phyloP scores from a whole-genome alignment of 2,888 invertebrate genomes.

The Anarsia innoxiella region DNA sequence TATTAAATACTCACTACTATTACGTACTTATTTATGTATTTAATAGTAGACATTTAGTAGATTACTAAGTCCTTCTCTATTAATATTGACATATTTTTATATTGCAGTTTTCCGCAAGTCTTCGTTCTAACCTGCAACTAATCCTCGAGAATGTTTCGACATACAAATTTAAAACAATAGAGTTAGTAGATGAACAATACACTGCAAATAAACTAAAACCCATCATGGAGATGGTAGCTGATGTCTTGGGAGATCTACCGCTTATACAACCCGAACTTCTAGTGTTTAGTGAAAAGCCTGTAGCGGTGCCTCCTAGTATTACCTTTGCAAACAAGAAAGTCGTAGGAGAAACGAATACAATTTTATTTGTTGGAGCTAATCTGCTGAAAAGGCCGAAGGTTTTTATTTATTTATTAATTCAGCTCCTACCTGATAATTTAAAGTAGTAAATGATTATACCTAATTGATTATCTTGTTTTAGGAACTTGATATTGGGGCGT shows the following conservation, averaged over 20 bases:
- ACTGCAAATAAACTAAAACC: conserved; percentile 60
- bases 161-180: conserved; percentile 76
- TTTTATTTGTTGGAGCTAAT: conserved; percentile 69
- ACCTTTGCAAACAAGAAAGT: conserved; percentile 78
- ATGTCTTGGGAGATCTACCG: conserved; percentile 80
- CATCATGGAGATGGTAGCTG: conserved; percentile 70
- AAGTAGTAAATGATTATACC: neutral
- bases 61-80: neutral
- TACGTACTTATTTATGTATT: neutral
- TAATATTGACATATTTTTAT: no score
- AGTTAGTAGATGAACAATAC: conserved; percentile 69
- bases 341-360: conserved; percentile 59
- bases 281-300: conserved; percentile 68
- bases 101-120: conserved; percentile 71
- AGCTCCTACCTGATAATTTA: neutral
- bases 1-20: no score
- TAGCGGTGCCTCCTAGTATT: conserved; percentile 64
- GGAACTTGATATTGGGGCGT: conserved; percentile 55
- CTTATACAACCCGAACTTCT: conserved; percentile 80
- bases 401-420: neutral
- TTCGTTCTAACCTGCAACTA: conserved; percentile 79
- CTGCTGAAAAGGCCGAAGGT: conserved; percentile 61
- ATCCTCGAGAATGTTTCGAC: conserved; percentile 81
- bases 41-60: neutral
- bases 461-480: conserved; percentile 41